Evolutionary conservation across 2,797 vertebrate genomes (phyloP).

Genomic region (Phalloptychus januarius): DNA sequence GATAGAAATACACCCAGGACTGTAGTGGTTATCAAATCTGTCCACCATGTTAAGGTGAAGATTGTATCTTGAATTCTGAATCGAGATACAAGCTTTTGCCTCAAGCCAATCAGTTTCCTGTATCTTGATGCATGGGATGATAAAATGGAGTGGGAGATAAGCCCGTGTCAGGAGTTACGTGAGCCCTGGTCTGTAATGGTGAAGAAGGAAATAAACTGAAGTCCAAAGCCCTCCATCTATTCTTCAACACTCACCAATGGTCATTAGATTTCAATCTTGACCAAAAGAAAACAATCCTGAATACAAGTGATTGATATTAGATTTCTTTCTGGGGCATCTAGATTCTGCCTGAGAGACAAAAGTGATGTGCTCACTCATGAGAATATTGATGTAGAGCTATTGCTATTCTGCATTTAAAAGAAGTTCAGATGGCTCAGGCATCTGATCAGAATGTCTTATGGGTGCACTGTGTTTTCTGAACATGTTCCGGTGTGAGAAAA

Average conservation of each 20-base stretch:
- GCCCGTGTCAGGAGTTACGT: neutral
- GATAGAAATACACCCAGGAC: neutral
- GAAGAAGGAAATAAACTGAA: neutral
- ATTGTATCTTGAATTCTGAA: neutral
- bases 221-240: neutral
- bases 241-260: neutral
- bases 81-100: neutral
- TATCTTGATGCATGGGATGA: neutral
- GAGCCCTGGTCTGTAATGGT: neutral
- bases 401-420: too few relatives aligned
- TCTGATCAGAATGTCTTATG: neutral
- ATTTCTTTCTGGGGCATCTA: neutral
- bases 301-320: neutral
- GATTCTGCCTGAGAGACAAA: neutral
- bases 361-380: too few relatives aligned
- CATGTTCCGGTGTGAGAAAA: neutral
- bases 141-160: neutral
- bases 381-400: too few relatives aligned
- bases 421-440: neutral
- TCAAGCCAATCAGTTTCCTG: neutral
- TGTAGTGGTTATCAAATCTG: neutral
- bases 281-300: neutral
- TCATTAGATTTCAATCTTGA: neutral
- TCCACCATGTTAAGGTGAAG: neutral
- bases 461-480: neutral